These are phyloP conservation scores for Clarias batrachus DNA, from an alignment of 2,113 vertebrate genomes.

Conservation along the genomic window DNA sequence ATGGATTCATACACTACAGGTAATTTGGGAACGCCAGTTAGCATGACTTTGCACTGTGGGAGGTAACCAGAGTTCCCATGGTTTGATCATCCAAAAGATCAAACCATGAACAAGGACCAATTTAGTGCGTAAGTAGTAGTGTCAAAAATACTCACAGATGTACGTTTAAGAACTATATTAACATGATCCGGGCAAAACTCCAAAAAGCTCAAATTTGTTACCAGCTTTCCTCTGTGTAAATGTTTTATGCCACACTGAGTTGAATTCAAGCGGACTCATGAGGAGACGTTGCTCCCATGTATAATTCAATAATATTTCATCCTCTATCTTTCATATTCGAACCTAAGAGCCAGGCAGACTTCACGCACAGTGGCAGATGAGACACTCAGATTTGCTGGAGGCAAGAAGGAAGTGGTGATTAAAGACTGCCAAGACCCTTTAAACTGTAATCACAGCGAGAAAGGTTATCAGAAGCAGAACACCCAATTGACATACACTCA, in stretches of 20 bases:
- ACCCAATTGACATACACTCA: slow-evolving; percentile 34
- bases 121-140: not conserved
- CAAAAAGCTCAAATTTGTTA: not conserved
- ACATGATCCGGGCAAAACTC: not conserved
- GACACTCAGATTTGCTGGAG: slow-evolving; percentile 31
- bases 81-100: not conserved
- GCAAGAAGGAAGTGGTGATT: slow-evolving; percentile 26
- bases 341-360: slow-evolving; percentile 36
- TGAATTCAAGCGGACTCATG: slow-evolving; percentile 21
- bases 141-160: not conserved
- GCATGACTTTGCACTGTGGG: too few species aligned
- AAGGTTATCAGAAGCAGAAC: slow-evolving; percentile 36
- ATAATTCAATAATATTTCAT: slow-evolving; percentile 53
- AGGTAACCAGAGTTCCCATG: too few species aligned
- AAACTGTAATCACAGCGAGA: slow-evolving; percentile 24
- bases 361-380: slow-evolving; percentile 43
- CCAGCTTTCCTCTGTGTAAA: not conserved
- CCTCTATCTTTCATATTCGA: slow-evolving; percentile 44
- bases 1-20: too few species aligned
- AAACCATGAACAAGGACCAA: not conserved
- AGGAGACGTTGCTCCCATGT: slow-evolving; percentile 35
- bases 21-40: too few species aligned
- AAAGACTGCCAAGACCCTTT: slow-evolving; percentile 32
- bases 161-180: not conserved
- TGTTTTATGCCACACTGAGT: slow-evolving; percentile 7